These are phyloP conservation scores for Australoheros facetus DNA, from an alignment of 2,797 vertebrate species.

Conservation along the genomic window DNA sequence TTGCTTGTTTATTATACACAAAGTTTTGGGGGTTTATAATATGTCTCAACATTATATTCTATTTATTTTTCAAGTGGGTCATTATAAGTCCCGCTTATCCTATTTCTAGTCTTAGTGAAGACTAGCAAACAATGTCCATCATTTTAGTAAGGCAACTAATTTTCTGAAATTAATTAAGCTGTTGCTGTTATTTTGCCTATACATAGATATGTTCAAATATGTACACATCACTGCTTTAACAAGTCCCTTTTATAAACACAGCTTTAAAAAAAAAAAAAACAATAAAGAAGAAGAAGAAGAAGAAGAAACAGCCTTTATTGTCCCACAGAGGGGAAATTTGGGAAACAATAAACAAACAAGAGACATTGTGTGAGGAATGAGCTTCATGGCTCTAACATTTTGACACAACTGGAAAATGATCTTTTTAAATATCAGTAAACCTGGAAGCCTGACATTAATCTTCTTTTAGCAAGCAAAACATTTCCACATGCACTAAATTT, in stretches of 20 bases:
- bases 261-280: background rate
- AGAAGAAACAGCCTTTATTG: too few relatives aligned
- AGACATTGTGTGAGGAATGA: background rate
- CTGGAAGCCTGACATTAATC: background rate
- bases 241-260: background rate
- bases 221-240: background rate
- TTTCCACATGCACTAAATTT: constrained; percentile 7
- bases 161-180: background rate
- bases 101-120: background rate
- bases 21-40: background rate
- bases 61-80: background rate
- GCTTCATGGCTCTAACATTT: background rate
- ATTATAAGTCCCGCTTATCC: background rate
- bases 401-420: background rate
- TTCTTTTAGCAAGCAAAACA: constrained; percentile 5
- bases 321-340: too few relatives aligned
- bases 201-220: too few relatives aligned
- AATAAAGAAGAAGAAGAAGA: background rate
- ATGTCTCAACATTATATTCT: background rate
- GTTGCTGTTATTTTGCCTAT: too few relatives aligned
- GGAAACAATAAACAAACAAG: background rate
- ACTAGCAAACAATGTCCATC: background rate
- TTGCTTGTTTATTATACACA: background rate
- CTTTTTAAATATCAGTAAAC: background rate
- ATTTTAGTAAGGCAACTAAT: background rate